Base-by-base conservation (phyloP, 2,888 invertebrate genomes). In the Schizotus pectinicornis region DNA sequence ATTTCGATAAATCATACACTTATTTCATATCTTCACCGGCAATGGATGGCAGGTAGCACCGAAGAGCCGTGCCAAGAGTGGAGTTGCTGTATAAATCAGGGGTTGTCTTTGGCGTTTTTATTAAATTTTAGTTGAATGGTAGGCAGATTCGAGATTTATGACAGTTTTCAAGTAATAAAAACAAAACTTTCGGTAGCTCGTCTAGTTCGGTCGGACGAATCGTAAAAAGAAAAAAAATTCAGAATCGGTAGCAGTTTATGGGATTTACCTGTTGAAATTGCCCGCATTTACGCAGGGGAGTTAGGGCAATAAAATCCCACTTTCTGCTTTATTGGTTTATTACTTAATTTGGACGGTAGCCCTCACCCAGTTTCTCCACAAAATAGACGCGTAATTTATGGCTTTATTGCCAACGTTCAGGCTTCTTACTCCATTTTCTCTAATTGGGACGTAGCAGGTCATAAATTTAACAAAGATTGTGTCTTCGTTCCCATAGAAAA, bases 1-100 rank as follows among this genome's bases (percentile, higher is more conserved):
- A 35, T 49, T 35, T 42, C 14, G 36, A 47, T 33, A 42, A 42
- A 42, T 42, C 31, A 31, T 9, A 30, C 11, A 46, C 46, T 56
- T 32, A 56, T 56, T 56, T 56, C 38, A 56, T 46, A 53, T 49
- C 36, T 46, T 57, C 42, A 31, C 31, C 8, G 8, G 12, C 42
- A 42, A 3, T n/a, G 11, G 42, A 31, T 42, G 42, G 22, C 47
- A 54, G 53, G 51, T 54, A 36, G 41, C 33, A 22, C 47, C 13
- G 39, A 13, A 39, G 36, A 55, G 56, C 39, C 56, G 45, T 50
- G 43, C 41, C 47, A 45, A 50, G 49, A 51, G 31, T 56, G 38
- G 51, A 50, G 53, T 57, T 34, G 35, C 91, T 32, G 43, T 50
- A 52, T 61, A 61, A 61, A 61, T 61, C 61, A 61, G 33, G 32